Base-by-base conservation (phyloP, 2,888 invertebrate genomes). In the Spodoptera littoralis region DNA sequence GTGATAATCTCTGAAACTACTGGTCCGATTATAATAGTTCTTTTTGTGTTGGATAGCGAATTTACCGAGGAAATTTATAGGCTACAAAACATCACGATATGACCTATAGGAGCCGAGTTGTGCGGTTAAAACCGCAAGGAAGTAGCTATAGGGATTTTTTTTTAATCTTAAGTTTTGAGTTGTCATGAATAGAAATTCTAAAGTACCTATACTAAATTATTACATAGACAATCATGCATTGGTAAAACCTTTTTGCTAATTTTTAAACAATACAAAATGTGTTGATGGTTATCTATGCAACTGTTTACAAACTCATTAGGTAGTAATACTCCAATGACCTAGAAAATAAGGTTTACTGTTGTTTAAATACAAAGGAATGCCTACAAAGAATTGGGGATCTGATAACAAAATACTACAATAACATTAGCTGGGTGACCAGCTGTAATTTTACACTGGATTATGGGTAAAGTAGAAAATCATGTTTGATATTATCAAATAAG, bases 261-360 rank as follows among this genome's bases (percentile, higher is more conserved):
- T 47, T 47, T 47, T 24, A 6, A 47, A 0, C 12, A 12, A 24
- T 3, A 6, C 24, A 12, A 22, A 53, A 44, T 11, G 11, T 27
- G n/a, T n/a, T n/a, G 30, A n/a, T 11, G 36, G 11, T 13, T 53
- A 49, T 51, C 63, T 22, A 50, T 27, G 42, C n/a, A 3, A 24
- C 49, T 54, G 50, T 57, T 30, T 53, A 8, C 12, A 53, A 46
- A 46, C 4, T 46, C 46, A 5, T 47, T 67, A 70, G 27, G 27
- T 27, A 27, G 43, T 62, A n/a, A 63, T 50, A 57, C 59, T 57
- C 45, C 27, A 64, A 11, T 72, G 70, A 70, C 75, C 74, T 74
- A 72, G 50, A 69, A 63, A 63, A 69, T 45, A 11, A 36, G 43
- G 18, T 42, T 49, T 60, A 56, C 30, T 27, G 22, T 56, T 49